Evolutionary conservation across 2,888 invertebrate species (phyloP).

Genomic region (Neoascia interrupta): DNA sequence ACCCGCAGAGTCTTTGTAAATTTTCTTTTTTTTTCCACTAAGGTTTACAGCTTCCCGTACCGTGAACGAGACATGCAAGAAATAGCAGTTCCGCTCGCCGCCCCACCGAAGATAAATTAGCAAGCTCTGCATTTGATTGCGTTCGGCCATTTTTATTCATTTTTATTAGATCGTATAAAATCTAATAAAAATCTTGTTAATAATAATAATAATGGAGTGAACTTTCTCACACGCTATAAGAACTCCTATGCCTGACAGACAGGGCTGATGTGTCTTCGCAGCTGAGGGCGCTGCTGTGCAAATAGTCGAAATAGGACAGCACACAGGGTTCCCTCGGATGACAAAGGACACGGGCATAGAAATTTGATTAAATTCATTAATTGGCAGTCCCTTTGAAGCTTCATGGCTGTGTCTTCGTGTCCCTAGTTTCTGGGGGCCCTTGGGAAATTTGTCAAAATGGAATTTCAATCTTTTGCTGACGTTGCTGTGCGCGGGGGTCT

Average conservation of each 20-base stretch:
- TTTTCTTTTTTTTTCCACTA: too few species aligned
- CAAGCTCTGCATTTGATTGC: conserved; percentile 30
- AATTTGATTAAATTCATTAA: conserved; percentile 31
- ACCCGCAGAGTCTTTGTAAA: too few species aligned
- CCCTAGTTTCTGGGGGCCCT: neutral
- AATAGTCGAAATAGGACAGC: too few species aligned
- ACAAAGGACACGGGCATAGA: conserved; percentile 7
- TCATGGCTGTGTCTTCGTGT: neutral
- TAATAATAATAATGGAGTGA: conserved; percentile 41
- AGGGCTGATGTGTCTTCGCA: neutral
- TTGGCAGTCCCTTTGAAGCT: conserved; percentile 5
- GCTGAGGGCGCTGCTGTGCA: too few species aligned
- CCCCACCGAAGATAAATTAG: conserved; percentile 18
- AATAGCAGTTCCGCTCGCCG: neutral
- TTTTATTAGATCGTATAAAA: conserved; percentile 42
- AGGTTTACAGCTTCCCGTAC: neutral
- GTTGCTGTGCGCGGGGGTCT: neutral
- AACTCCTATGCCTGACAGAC: too few species aligned
- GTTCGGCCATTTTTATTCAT: conserved; percentile 36
- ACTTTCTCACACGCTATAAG: conserved; percentile 22
- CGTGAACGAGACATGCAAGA: neutral
- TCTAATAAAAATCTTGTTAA: conserved; percentile 47
- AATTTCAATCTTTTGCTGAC: conserved; percentile 19
- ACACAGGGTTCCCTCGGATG: neutral
- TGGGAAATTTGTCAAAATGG: conserved; percentile 16